Percentiles rank a stretch among this genome's conserved stretches.
Conservation (phyloP, 2,113 vertebrate species). For the Epinephelus moara region DNA sequence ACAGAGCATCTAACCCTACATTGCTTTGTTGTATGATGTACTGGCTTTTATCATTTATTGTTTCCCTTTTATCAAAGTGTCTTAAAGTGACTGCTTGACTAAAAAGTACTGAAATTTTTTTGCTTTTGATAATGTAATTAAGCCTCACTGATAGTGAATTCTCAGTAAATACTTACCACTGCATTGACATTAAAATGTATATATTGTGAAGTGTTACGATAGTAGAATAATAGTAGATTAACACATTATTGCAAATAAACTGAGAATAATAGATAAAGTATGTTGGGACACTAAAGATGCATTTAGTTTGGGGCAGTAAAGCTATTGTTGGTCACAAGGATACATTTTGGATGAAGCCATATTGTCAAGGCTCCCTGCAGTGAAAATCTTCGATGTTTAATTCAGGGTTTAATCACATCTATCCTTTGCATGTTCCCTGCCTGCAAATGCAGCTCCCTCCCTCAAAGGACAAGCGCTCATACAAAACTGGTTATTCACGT, state of each 20-base stretch:
- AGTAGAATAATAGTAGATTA: slow-evolving; percentile 1
- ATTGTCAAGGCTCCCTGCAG: neutral
- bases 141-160: neutral
- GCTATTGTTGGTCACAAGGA: neutral
- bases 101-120: neutral
- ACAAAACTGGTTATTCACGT: neutral
- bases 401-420: neutral
- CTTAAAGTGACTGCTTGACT: neutral
- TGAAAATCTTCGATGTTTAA: neutral
- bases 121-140: neutral
- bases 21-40: neutral
- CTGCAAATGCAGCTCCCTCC: neutral
- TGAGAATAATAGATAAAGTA: neutral
- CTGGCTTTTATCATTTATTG: neutral
- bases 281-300: neutral
- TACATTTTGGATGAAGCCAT: neutral
- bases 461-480: neutral
- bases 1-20: no score
- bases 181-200: neutral
- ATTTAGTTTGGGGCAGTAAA: neutral
- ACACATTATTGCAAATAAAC: neutral
- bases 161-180: neutral
- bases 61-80: neutral
- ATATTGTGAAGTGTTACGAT: neutral
- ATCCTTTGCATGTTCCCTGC: neutral